Evolutionary conservation across 2,888 invertebrate species (phyloP), one percentile per base, ranked within the genome.

Genomic region (Muscina levida): DNA sequence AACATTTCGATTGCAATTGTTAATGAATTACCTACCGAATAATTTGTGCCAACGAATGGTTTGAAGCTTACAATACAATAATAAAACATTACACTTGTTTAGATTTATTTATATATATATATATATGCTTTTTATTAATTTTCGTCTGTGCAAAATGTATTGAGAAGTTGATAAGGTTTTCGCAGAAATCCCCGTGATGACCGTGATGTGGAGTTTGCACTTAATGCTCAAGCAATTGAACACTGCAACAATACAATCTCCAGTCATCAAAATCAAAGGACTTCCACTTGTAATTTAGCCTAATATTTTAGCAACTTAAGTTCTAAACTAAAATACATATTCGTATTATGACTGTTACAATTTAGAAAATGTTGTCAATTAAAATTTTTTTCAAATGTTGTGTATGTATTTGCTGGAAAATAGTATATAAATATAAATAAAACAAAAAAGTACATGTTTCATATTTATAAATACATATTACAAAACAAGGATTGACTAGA

Each of bases 401-500:
- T 15, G 15, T 31, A 10, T 31, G 46, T 24, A 44, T n/a, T n/a
- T 71, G 26, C 42, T 13, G 48, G 44, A 44, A 59, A n/a, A 67
- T 59, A 72, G 26, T 22, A 48, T 62, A n/a, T n/a, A n/a, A 44
- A 66, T 19, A 72, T 65, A 76, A 79, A 67, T 66, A 72, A 31
- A 67, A 66, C 53, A n/a, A 53, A 15, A 76, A 72, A 66, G 31
- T 31, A 31, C 31, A 74, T 62, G 44, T 53, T 51, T 10, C n/a
- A 22, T 56, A 56, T 26, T 22, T 68, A 68, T 76, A 72, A 65
- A 48, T 72, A 48, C 22, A 77, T 42, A 59, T 67, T 31, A 31
- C 57, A 79, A 70, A 77, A 68, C 68, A 77, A 51, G 68, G 70
- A 76, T 79, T 80, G 76, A 76, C 79, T 80, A 80, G 79, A 80